Percentiles rank a stretch among this genome's conserved stretches.
Evolutionary conservation across 2,797 vertebrate species (phyloP).

Genomic region (Parotocinclus haroldoi): DNA sequence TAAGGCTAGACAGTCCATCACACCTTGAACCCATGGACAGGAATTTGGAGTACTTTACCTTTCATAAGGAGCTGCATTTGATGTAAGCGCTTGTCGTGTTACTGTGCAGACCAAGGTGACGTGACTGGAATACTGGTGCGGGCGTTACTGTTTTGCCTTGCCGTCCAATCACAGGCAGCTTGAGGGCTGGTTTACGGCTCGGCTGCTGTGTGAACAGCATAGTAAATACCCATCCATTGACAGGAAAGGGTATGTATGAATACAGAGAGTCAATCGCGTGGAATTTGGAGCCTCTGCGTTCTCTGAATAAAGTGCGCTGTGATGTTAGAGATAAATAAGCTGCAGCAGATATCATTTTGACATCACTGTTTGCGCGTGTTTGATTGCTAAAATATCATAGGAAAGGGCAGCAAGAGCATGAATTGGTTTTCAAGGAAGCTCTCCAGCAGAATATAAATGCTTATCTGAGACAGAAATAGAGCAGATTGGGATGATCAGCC

Average conservation of each 20-base stretch:
- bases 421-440: no score
- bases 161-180: conserved; percentile 25
- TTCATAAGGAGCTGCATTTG: conserved; percentile 21
- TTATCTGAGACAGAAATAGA: no score
- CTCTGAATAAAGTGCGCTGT: background rate
- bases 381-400: no score
- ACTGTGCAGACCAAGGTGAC: conserved; percentile 35
- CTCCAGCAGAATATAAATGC: no score
- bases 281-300: conserved; percentile 14
- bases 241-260: conserved; percentile 24
- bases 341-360: no score
- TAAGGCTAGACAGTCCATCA: no score
- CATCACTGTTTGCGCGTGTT: no score
- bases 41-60: conserved; percentile 38
- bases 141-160: background rate
- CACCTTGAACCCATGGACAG: conserved; percentile 28
- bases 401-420: no score
- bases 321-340: no score
- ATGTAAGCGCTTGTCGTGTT: conserved; percentile 38
- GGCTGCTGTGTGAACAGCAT: conserved; percentile 26
- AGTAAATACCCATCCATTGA: conserved; percentile 28
- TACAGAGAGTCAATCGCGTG: conserved; percentile 33
- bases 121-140: conserved; percentile 20
- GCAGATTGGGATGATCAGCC: no score
- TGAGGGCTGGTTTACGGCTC: conserved; percentile 12